Percentiles rank a stretch among this genome's conserved stretches.
Conservation (phyloP, 2,797 vertebrate species). For the Monodelphis domestica region DNA sequence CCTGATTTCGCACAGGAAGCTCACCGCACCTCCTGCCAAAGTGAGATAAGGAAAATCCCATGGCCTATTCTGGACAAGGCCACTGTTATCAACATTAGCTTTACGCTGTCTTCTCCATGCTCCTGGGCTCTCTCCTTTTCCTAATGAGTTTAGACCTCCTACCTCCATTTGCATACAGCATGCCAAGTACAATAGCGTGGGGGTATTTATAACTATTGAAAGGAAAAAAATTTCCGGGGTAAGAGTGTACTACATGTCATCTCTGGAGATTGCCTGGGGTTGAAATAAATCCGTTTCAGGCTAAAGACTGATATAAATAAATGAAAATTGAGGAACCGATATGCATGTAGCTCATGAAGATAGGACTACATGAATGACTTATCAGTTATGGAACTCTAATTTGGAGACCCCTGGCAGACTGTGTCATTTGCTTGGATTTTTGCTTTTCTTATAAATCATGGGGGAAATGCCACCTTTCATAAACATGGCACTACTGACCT, state of each 20-base stretch:
- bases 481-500: slow-evolving; percentile 8
- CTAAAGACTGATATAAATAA: slow-evolving; percentile 32
- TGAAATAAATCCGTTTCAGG: slow-evolving; percentile 67
- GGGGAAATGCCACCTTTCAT: not conserved
- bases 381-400: not conserved
- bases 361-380: not conserved
- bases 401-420: not conserved
- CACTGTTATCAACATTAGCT: slow-evolving; percentile 90
- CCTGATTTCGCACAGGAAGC: slow-evolving; percentile 99
- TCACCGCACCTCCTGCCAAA: slow-evolving; percentile 96
- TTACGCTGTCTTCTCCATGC: slow-evolving; percentile 88
- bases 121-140: slow-evolving; percentile 80
- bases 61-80: slow-evolving; percentile 93
- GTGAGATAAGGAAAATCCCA: slow-evolving; percentile 99
- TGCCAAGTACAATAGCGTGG: slow-evolving; percentile 84
- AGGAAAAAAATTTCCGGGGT: slow-evolving; percentile 82
- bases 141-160: slow-evolving; percentile 89
- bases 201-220: slow-evolving; percentile 86
- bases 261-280: slow-evolving; percentile 75
- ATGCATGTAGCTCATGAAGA: not conserved
- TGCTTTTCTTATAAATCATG: not conserved
- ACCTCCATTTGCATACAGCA: slow-evolving; percentile 87
- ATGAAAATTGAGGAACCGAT: slow-evolving; percentile 33
- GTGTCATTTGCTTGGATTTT: not conserved
- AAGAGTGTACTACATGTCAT: slow-evolving; percentile 83